phyloP scores from a whole-genome alignment of 2,113 vertebrate species.

The Choloepus hoffmanni region DNA sequence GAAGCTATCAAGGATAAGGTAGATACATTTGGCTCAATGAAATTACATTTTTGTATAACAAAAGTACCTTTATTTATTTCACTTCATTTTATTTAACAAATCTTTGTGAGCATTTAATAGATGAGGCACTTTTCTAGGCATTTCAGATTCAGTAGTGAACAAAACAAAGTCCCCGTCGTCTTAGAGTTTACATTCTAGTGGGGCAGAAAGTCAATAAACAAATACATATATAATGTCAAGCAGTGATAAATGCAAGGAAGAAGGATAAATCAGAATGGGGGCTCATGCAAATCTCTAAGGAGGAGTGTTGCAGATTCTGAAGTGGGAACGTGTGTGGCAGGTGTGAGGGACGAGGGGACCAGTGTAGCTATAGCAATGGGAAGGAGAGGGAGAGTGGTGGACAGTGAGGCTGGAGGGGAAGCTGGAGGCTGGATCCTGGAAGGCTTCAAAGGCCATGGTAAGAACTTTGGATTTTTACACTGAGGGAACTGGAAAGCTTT shows the following conservation, averaged over 20 bases:
- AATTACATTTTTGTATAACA: neutral
- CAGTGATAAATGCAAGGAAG: neutral
- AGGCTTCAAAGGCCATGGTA: neutral
- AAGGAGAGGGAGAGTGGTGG: neutral
- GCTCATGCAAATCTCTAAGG: neutral
- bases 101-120: neutral
- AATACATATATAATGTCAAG: neutral
- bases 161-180: neutral
- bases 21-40: neutral
- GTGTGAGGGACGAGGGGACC: neutral
- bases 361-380: neutral
- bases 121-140: neutral
- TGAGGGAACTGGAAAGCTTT: neutral
- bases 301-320: neutral
- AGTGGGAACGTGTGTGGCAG: neutral
- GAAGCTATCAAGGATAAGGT: neutral
- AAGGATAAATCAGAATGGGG: neutral
- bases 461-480: neutral
- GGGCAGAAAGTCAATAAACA: neutral
- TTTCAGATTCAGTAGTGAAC: neutral
- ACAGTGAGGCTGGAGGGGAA: neutral
- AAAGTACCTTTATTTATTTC: neutral
- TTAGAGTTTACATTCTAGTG: neutral
- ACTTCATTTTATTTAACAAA: neutral
- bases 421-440: neutral